A percentile compares a stretch with the other conserved stretches of the same genome.
Evolutionary conservation across 2,888 invertebrate genomes (phyloP).

Genomic region (Hydrotaea cyrtoneurina): DNA sequence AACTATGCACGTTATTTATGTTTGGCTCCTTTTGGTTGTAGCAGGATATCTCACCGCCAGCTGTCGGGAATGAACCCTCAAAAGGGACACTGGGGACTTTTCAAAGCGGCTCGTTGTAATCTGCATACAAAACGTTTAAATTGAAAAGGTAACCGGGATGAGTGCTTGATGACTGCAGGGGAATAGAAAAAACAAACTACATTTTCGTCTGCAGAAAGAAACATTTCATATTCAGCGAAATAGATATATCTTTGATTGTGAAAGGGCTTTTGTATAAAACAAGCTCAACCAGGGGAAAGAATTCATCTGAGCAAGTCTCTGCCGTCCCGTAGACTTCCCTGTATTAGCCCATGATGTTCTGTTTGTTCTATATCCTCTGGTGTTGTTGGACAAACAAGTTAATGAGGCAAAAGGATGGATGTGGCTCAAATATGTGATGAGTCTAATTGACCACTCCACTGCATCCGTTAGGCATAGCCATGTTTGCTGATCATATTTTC

Average conservation of each 20-base stretch:
- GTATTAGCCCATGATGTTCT: too few species aligned
- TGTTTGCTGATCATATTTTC: too few species aligned
- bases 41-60: constrained; percentile 8
- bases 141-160: neutral
- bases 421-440: too few species aligned
- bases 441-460: too few species aligned
- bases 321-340: too few species aligned
- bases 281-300: neutral
- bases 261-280: neutral
- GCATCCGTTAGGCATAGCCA: too few species aligned
- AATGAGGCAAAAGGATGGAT: too few species aligned
- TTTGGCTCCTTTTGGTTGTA: neutral
- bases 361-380: too few species aligned
- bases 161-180: neutral
- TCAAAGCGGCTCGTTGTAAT: constrained; percentile 13
- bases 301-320: too few species aligned
- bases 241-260: neutral
- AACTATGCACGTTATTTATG: constrained; percentile 33
- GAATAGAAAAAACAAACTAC: neutral
- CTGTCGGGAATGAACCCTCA: neutral
- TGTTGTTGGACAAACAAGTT: too few species aligned
- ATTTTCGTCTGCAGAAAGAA: neutral
- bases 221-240: neutral
- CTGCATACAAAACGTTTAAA: neutral
- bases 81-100: constrained; percentile 11